phyloP scores from a whole-genome alignment of 2,113 vertebrate genomes.

The Pseudorasbora parva region DNA sequence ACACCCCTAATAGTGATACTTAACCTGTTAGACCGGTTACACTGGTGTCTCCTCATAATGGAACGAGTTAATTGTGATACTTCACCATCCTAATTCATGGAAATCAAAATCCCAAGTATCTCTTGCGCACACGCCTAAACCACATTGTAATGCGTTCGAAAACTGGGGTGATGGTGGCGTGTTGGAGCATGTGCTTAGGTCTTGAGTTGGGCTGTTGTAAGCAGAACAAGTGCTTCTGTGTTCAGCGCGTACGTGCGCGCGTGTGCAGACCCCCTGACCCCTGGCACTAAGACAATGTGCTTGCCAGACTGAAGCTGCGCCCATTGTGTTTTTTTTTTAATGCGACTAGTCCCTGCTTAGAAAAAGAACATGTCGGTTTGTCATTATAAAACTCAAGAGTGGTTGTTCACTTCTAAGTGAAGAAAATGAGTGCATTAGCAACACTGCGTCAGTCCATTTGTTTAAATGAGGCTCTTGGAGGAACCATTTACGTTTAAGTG shows the following conservation, averaged over 20 bases:
- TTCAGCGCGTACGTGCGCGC: background rate
- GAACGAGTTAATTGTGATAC: background rate
- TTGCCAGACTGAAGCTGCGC: background rate
- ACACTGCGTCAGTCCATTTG: background rate
- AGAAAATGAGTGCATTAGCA: background rate
- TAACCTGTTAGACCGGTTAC: background rate
- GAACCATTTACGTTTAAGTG: background rate
- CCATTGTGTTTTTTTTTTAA: background rate
- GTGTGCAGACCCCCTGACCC: background rate
- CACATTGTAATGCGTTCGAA: background rate
- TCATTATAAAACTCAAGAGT: background rate
- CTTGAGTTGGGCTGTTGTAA: constrained; percentile 22
- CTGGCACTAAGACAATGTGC: constrained; percentile 10
- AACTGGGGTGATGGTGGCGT: constrained; percentile 30
- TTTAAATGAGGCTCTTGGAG: background rate
- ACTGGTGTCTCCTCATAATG: background rate
- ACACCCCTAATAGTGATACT: background rate
- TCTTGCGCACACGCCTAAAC: background rate
- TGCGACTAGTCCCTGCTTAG: background rate
- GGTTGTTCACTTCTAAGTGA: too few relatives aligned
- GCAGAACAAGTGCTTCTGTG: constrained; percentile 24
- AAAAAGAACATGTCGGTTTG: background rate
- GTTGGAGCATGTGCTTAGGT: constrained; percentile 24
- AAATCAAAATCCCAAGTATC: background rate
- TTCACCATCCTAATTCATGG: background rate